Conservation (phyloP, 1,140 invertebrate species). For the Brachionus manjavacas region DNA sequence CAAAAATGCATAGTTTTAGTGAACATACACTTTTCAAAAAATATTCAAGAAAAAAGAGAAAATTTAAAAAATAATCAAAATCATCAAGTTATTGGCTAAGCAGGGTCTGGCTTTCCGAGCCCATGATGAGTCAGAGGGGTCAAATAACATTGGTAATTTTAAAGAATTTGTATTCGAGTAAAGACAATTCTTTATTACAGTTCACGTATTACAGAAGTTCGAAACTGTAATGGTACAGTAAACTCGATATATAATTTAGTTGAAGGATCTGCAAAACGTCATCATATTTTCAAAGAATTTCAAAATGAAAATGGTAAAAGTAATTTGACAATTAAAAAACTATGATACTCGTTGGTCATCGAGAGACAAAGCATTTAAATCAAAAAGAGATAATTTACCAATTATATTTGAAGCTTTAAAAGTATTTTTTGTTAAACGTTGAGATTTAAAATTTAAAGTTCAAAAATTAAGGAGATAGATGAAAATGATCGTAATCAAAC, state of each 20-base stretch:
- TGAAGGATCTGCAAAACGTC: conserved; percentile 11
- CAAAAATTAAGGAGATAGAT: neutral
- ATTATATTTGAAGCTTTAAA: neutral
- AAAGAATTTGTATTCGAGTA: neutral
- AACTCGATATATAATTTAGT: conserved; percentile 25
- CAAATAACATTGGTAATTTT: neutral
- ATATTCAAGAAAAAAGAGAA: neutral
- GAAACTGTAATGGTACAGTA: neutral
- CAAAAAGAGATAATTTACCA: neutral
- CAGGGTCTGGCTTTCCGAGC: conserved; percentile 13
- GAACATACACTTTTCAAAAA: neutral
- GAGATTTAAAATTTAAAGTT: neutral
- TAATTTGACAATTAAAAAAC: conserved; percentile 2
- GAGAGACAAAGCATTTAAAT: neutral
- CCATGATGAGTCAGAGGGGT: neutral
- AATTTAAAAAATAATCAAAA: conserved; percentile 17
- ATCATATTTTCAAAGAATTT: conserved; percentile 26
- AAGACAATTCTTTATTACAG: conserved; percentile 5
- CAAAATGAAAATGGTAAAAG: neutral
- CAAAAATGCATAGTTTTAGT: neutral
- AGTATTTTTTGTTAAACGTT: neutral
- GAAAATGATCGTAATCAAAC: neutral
- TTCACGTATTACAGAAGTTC: neutral
- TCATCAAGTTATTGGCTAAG: neutral
- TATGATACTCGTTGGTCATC: conserved; percentile 18